Conservation (phyloP, 1,140 invertebrate genomes). For the Eufriesea mexicana region DNA sequence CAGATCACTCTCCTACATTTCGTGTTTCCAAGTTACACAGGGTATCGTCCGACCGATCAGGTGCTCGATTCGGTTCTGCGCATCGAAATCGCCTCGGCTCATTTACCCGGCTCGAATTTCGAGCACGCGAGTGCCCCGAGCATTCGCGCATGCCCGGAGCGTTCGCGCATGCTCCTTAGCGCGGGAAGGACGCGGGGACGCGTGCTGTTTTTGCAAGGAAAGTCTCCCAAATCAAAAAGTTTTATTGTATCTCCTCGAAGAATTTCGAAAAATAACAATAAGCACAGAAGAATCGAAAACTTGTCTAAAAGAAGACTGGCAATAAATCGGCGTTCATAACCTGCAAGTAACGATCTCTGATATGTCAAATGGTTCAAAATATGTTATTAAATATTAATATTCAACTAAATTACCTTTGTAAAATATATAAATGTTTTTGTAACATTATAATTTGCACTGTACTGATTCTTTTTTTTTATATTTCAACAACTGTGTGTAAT, state of each 20-base stretch:
- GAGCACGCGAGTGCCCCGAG: not conserved
- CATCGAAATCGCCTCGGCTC: not conserved
- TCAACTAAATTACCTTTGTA: too few species aligned
- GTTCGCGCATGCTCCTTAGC: not conserved
- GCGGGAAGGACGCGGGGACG: not conserved
- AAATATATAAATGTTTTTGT: too few species aligned
- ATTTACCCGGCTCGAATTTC: slow-evolving; percentile 15
- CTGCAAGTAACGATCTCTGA: too few species aligned
- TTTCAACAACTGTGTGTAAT: too few species aligned
- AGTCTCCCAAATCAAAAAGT: not conserved
- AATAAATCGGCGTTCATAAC: too few species aligned
- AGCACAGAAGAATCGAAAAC: too few species aligned
- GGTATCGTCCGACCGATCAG: not conserved
- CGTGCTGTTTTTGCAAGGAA: not conserved
- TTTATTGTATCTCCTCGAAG: not conserved
- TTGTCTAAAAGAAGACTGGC: too few species aligned
- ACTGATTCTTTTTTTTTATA: too few species aligned
- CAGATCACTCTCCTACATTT: not conserved
- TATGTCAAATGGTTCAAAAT: too few species aligned
- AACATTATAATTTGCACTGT: too few species aligned
- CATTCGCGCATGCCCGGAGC: not conserved
- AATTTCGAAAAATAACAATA: too few species aligned
- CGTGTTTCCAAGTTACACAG: not conserved
- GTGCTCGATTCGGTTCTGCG: not conserved
- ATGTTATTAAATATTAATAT: too few species aligned